Conservation (phyloP, 2,113 vertebrate species). For the Synchiropus splendidus region DNA sequence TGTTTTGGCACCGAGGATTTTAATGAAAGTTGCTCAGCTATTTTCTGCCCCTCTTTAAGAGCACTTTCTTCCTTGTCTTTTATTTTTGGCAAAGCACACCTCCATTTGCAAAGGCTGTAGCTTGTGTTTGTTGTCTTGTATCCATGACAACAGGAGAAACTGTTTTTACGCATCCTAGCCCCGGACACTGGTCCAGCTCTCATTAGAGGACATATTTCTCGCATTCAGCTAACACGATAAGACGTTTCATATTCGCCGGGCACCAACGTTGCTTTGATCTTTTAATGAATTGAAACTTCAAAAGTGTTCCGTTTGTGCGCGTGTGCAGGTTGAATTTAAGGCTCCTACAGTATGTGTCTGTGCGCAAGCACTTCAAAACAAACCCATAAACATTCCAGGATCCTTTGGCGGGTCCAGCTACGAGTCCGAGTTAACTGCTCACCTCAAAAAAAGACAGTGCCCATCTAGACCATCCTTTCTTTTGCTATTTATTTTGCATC, state of each 20-base stretch:
- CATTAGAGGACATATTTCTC: slow-evolving; percentile 1
- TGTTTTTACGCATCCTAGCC: slow-evolving; percentile 11
- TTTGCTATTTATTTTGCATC: background rate
- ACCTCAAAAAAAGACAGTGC: background rate
- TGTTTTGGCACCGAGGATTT: slow-evolving; percentile 12
- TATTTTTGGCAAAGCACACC: slow-evolving; percentile 20
- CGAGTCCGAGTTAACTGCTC: slow-evolving; percentile 31
- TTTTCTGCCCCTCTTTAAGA: slow-evolving; percentile 19
- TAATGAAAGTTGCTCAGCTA: slow-evolving; percentile 18
- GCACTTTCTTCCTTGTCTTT: slow-evolving; percentile 12
- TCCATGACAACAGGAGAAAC: slow-evolving; percentile 37
- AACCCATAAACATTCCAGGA: slow-evolving; percentile 61
- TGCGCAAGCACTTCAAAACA: slow-evolving; percentile 58
- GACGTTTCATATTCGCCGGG: slow-evolving; percentile 16
- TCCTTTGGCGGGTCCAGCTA: slow-evolving; percentile 39
- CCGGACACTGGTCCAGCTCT: slow-evolving; percentile 6
- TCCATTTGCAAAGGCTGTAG: slow-evolving; percentile 15
- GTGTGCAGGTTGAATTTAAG: no score
- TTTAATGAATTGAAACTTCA: slow-evolving; percentile 59
- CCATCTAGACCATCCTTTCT: slow-evolving; percentile 9
- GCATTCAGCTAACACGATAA: slow-evolving; percentile 30
- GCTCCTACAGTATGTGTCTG: slow-evolving; percentile 10
- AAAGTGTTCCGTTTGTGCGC: slow-evolving; percentile 12
- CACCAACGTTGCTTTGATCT: slow-evolving; percentile 41
- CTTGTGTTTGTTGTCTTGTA: slow-evolving; percentile 44